Evolutionary conservation across 2,113 vertebrate genomes (phyloP).

Genomic region (Halichoerus grypus): DNA sequence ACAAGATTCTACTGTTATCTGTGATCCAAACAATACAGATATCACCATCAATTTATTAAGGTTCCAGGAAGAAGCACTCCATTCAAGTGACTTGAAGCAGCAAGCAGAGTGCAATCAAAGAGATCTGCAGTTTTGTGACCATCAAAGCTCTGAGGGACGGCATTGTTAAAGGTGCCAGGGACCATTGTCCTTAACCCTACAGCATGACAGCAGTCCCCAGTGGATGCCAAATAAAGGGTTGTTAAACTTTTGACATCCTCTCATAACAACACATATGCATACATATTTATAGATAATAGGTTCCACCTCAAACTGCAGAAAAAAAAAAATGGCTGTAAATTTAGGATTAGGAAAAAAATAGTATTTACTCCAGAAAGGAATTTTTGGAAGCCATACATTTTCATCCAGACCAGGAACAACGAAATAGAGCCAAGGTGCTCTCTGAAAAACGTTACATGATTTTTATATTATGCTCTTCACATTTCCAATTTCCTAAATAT

Average conservation of each 20-base stretch:
- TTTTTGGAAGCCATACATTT: not conserved
- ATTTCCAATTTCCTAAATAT: not conserved
- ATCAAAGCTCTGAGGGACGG: not conserved
- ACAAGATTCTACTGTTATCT: not conserved
- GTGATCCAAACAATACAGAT: not conserved
- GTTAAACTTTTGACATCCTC: not conserved
- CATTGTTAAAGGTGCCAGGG: not conserved
- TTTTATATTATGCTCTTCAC: not conserved
- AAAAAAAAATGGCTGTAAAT: not conserved
- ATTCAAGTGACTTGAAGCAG: not conserved
- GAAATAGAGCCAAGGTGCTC: not conserved
- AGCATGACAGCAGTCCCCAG: not conserved
- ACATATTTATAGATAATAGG: not conserved
- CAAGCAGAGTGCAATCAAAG: not conserved
- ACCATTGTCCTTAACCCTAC: not conserved
- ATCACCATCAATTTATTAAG: not conserved
- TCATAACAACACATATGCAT: not conserved
- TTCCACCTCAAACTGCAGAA: not conserved
- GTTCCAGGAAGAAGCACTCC: not conserved
- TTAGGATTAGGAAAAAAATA: not conserved
- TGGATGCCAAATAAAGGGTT: not conserved
- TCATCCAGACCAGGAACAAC: not conserved
- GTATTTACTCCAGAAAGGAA: not conserved
- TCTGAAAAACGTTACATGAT: not conserved
- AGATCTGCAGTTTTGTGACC: not conserved